phyloP scores from a whole-genome alignment of 2,888 invertebrate genomes.

The Apantesis nais region DNA sequence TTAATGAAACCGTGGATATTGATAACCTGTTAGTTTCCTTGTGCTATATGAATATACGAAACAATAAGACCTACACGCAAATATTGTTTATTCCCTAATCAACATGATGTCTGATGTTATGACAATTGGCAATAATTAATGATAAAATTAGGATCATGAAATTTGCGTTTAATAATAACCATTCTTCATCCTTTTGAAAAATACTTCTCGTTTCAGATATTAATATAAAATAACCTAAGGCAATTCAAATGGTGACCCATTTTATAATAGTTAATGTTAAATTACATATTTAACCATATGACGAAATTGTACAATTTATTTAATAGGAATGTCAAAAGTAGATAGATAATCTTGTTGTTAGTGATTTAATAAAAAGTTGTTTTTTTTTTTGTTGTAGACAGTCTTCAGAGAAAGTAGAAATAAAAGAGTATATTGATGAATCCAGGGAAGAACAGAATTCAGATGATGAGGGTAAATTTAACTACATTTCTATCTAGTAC shows the following conservation, averaged over 20 bases:
- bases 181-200: not conserved
- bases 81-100: not conserved
- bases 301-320: not conserved
- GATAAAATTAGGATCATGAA: not conserved
- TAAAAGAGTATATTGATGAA: constrained; percentile 62
- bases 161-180: not conserved
- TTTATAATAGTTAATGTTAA: not conserved
- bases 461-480: constrained; percentile 66
- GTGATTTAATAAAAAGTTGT: not conserved
- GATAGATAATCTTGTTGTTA: not conserved
- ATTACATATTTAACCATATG: too few relatives aligned
- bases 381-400: constrained; percentile 57
- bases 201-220: not conserved
- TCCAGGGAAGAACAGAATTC: constrained; percentile 74
- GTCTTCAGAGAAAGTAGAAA: constrained; percentile 62
- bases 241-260: not conserved
- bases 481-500: not conserved
- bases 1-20: constrained; percentile 15
- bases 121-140: not conserved
- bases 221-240: not conserved
- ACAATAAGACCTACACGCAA: not conserved
- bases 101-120: not conserved
- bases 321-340: not conserved
- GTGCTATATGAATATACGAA: not conserved
- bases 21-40: constrained; percentile 14